Conservation (phyloP, 1,140 invertebrate genomes). For the Leptopilina clavipes region DNA sequence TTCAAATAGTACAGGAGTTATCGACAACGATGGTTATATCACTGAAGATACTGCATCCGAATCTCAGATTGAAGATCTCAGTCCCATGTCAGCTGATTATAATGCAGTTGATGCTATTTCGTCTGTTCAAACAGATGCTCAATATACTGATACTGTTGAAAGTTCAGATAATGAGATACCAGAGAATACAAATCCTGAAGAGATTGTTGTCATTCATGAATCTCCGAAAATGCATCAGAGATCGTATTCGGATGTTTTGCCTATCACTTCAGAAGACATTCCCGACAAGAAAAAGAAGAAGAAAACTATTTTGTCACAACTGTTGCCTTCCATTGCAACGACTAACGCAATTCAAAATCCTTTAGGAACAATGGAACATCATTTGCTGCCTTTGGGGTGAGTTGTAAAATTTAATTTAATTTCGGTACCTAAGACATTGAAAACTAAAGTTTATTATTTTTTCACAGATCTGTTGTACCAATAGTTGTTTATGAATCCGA, state of each 20-base stretch:
- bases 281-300: slow-evolving; percentile 80
- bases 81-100: slow-evolving; percentile 71
- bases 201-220: slow-evolving; percentile 63
- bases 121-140: slow-evolving; percentile 47
- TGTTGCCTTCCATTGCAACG: slow-evolving; percentile 76
- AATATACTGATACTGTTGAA: slow-evolving; percentile 57
- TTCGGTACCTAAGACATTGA: too few relatives aligned
- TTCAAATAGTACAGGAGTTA: slow-evolving; percentile 48
- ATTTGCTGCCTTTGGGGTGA: slow-evolving; percentile 73
- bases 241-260: slow-evolving; percentile 71
- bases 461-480: slow-evolving; percentile 77
- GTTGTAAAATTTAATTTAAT: slow-evolving; percentile 15
- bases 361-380: slow-evolving; percentile 66
- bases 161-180: slow-evolving; percentile 63
- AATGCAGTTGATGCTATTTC: slow-evolving; percentile 69
- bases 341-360: slow-evolving; percentile 74
- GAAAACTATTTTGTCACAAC: slow-evolving; percentile 82
- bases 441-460: too few relatives aligned
- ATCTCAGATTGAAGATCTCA: slow-evolving; percentile 68
- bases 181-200: slow-evolving; percentile 65
- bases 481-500: slow-evolving; percentile 90
- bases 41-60: slow-evolving; percentile 70
- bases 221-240: slow-evolving; percentile 71
- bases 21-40: slow-evolving; percentile 68
- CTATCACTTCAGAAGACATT: slow-evolving; percentile 67